Evolutionary conservation across 92 coral and sea anemone genomes (phyloP), one percentile per base, ranked within the genome.

Genomic region (Bergia sp.): DNA sequence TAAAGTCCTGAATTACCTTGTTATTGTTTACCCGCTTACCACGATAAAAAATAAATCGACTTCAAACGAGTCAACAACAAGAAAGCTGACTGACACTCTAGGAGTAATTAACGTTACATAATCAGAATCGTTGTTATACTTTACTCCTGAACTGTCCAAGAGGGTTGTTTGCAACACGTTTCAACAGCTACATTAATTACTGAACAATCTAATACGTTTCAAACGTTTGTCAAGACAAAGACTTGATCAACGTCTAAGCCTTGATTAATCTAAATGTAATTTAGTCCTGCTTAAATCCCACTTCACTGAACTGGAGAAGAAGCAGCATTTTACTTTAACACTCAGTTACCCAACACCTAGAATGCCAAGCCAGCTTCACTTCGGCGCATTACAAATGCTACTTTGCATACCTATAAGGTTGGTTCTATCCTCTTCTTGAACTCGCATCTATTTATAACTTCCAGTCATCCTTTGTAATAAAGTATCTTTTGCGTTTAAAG

Each of bases 321-420:
- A 82, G 66, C n/a, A 84, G 77, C 61, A 18, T 73, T 73, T 84
- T 84, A 69, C 45, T 71, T 84, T 69, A 84, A 69, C 58, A 43
- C 23, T 50, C 29, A 29, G 29, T 84, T 44, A 84, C 45, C 87
- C 40, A 84, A 71, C 78, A 84, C 87, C 87, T 67, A 84, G 79
- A 84, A 84, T 84, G 87, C 79, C 87, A 47, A 69, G 87, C 87
- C 87, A 84, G 87, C 87, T 84, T 84, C 64, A 43, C 64, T 69
- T 71, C 42, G 58, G 76, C 76, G 87, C 87, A 84, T 84, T 84
- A 84, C 87, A 84, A 84, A 84, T 84, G 87, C 87, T 84, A 84
- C 87, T 84, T 13, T 23, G 79, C n/a, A 42, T 84, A 84, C 87
- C 87, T 84, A 84, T 84, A 84, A 84, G 87, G 87, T 84, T 79